Evolutionary conservation across 2,113 vertebrate species (phyloP).

Genomic region (Leucoraja erinaceus): DNA sequence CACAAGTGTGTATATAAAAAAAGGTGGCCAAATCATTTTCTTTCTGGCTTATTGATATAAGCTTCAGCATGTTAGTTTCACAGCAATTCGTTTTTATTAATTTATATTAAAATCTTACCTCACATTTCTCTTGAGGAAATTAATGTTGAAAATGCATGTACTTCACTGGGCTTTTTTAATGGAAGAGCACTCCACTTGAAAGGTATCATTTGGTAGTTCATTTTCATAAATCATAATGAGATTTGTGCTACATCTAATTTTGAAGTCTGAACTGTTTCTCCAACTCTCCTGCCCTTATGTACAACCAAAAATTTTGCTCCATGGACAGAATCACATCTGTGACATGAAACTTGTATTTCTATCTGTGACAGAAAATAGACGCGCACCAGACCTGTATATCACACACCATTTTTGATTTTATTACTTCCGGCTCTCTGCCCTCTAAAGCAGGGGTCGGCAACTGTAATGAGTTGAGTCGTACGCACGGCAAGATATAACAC

Average conservation of each 20-base stretch:
- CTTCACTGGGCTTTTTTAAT: not conserved
- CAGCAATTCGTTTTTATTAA: not conserved
- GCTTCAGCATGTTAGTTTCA: not conserved
- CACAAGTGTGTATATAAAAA: not conserved
- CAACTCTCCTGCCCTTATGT: not conserved
- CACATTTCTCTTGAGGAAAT: not conserved
- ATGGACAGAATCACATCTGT: not conserved
- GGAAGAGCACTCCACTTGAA: not conserved
- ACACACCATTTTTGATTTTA: too few relatives aligned
- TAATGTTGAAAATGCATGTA: not conserved
- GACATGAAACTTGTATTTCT: not conserved
- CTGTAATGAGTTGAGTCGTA: too few relatives aligned
- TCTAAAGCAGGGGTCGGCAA: too few relatives aligned
- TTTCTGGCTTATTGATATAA: not conserved
- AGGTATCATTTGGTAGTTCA: not conserved
- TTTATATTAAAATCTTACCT: not conserved
- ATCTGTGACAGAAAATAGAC: not conserved
- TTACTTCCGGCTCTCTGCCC: too few relatives aligned
- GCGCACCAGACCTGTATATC: too few relatives aligned
- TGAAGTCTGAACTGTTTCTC: not conserved
- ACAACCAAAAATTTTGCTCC: not conserved
- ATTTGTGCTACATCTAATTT: not conserved
- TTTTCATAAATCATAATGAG: not conserved
- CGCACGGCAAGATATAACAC: too few relatives aligned
- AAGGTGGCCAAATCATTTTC: not conserved